Evolutionary conservation across 2,113 vertebrate species (phyloP), one percentile per base, ranked within the genome.

Genomic region (Odontesthes bonariensis): DNA sequence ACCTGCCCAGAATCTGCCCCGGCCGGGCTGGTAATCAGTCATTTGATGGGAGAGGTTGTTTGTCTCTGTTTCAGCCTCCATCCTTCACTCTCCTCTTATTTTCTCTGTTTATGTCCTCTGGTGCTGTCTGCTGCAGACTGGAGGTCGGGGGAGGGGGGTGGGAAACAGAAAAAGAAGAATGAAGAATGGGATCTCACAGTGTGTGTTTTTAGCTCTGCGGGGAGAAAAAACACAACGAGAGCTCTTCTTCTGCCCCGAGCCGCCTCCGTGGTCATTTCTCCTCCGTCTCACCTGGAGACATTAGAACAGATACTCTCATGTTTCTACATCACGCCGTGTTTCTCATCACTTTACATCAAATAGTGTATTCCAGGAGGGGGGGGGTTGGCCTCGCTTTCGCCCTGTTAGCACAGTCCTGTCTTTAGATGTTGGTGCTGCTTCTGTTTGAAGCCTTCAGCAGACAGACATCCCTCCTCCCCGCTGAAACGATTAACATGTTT

Each of bases 261-360:
- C 22, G 55, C 81, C 60, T 82, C 59, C 0, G 9, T 51, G 72
- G 66, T 71, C 72, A 72, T 63, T 75, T 79, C 74, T 70, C 73
- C 56, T 63, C 27, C 13, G 9, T 61, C 57, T 80, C 80, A 70
- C 63, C 14, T 51, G 49, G 42, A 51, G n/a, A 46, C 52, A 65
- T 40, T 75, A 17, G 58, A 77, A 46, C 40, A 2, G 52, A 79
- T 75, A 49, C 42, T 74, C 79, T 83, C 83, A 44, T 55, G 62
- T 88, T 81, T 88, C 81, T 13, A 19, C 57, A 42, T 44, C 70
- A 38, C 49, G 19, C 46, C 23, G 33, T 23, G 71, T 85, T 88
- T 86, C 77, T 73, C 84, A 84, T 88, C 79, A 49, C 57, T 75
- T 72, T 62, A 72, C 69, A 84, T 79, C 55, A 77, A 75, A 85